These are phyloP conservation scores for Rutpela maculata DNA, from an alignment of 2,888 invertebrate genomes.

Conservation along the genomic window DNA sequence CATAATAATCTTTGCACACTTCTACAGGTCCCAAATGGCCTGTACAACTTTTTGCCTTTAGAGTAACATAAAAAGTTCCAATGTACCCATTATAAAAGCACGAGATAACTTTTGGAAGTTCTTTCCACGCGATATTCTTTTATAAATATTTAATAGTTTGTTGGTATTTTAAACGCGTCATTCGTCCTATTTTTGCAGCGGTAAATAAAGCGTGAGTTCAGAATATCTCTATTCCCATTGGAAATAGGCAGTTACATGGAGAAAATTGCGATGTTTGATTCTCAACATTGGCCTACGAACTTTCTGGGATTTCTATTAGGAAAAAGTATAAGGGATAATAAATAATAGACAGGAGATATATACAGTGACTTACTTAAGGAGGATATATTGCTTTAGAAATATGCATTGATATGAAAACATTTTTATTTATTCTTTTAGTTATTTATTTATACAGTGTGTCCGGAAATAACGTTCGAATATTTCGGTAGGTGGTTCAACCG, in stretches of 20 bases:
- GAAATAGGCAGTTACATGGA: conserved; percentile 19
- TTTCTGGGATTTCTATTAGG: background rate
- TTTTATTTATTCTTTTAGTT: too few relatives aligned
- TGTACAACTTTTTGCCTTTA: conserved; percentile 45
- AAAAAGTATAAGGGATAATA: background rate
- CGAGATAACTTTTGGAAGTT: conserved; percentile 48
- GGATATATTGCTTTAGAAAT: too few relatives aligned
- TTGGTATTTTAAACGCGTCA: conserved; percentile 46
- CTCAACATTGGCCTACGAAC: conserved; percentile 1
- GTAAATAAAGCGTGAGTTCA: conserved; percentile 21
- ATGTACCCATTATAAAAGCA: conserved; percentile 40
- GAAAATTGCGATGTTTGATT: conserved; percentile 20
- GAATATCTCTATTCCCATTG: conserved; percentile 4
- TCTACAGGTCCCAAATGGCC: conserved; percentile 1
- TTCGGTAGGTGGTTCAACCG: too few relatives aligned
- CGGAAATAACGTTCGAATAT: too few relatives aligned
- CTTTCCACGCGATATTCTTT: conserved; percentile 46
- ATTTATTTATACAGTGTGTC: too few relatives aligned
- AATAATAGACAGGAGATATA: too few relatives aligned
- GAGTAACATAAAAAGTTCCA: conserved; percentile 49
- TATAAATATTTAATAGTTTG: conserved; percentile 53
- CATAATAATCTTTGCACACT: conserved; percentile 2
- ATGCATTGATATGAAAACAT: too few relatives aligned
- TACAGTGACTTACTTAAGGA: too few relatives aligned
- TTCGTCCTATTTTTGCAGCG: conserved; percentile 36